These are phyloP conservation scores for Cataglyphis altisquamis DNA, from an alignment of 2,888 invertebrate species.

Conservation along the genomic window DNA sequence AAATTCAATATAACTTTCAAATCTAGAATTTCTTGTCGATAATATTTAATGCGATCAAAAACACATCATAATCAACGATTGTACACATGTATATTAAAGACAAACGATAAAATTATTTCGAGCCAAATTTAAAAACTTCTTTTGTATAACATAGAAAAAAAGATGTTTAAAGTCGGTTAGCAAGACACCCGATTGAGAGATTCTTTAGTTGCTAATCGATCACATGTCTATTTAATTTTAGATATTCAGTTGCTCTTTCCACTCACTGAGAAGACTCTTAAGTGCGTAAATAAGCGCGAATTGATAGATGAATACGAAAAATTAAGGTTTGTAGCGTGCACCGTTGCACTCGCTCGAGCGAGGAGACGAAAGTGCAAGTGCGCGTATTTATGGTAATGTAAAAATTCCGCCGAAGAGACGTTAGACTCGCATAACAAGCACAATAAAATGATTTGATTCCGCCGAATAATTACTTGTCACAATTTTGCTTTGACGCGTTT, in stretches of 20 bases:
- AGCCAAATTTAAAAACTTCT: conserved; percentile 24
- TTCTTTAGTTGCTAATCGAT: conserved; percentile 69
- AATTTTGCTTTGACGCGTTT: neutral
- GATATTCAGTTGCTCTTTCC: conserved; percentile 53
- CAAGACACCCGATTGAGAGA: conserved; percentile 59
- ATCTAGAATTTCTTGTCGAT: neutral
- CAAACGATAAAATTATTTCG: conserved; percentile 28
- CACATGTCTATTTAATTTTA: conserved; percentile 71
- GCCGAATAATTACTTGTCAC: neutral
- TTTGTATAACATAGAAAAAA: conserved; percentile 23
- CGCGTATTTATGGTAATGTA: conserved; percentile 13
- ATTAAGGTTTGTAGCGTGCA: conserved; percentile 39
- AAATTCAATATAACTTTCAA: neutral
- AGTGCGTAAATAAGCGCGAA: conserved; percentile 64
- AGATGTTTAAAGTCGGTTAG: conserved; percentile 30
- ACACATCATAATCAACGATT: neutral
- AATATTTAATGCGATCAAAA: neutral
- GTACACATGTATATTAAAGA: neutral
- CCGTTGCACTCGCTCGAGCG: conserved; percentile 32
- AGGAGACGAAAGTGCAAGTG: conserved; percentile 33
- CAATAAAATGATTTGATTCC: neutral
- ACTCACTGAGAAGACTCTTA: conserved; percentile 50
- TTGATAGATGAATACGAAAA: conserved; percentile 66
- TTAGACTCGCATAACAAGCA: neutral
- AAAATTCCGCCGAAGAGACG: neutral